Percentiles rank a stretch among this genome's conserved stretches.
phyloP scores from a whole-genome alignment of 2,113 vertebrate species.

The Cyanocitta stelleri region DNA sequence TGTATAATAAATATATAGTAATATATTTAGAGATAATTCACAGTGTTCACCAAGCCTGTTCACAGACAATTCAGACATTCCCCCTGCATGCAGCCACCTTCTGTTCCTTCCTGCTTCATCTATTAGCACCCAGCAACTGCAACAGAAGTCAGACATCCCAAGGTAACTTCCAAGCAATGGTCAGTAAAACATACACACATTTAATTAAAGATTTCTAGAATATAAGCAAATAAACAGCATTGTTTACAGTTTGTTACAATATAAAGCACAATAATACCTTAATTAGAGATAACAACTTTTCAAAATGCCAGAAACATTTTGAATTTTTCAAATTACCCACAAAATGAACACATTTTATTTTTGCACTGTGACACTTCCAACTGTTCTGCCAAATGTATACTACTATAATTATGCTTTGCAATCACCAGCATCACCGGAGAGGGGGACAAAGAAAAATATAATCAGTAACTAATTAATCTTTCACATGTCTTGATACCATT shows the following conservation, averaged over 20 bases:
- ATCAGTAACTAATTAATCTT: conserved; percentile 51
- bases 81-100: neutral
- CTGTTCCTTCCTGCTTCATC: neutral
- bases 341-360: conserved; percentile 64
- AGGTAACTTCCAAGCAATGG: neutral
- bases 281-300: conserved; percentile 56
- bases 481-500: conserved; percentile 9
- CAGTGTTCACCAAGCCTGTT: neutral
- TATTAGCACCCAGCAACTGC: neutral
- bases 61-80: neutral
- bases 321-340: conserved; percentile 40
- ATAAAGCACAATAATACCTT: conserved; percentile 49
- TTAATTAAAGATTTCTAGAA: conserved; percentile 11
- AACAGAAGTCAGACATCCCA: neutral
- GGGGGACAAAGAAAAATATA: conserved; percentile 59
- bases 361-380: conserved; percentile 63
- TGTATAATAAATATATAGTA: neutral
- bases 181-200: neutral
- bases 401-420: conserved; percentile 43
- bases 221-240: conserved; percentile 40
- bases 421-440: conserved; percentile 35
- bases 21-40: neutral
- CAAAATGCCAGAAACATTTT: conserved; percentile 44
- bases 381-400: conserved; percentile 65
- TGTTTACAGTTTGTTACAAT: conserved; percentile 52